Conservation (phyloP, 2,888 invertebrate species). For the Xestia ashworthii region DNA sequence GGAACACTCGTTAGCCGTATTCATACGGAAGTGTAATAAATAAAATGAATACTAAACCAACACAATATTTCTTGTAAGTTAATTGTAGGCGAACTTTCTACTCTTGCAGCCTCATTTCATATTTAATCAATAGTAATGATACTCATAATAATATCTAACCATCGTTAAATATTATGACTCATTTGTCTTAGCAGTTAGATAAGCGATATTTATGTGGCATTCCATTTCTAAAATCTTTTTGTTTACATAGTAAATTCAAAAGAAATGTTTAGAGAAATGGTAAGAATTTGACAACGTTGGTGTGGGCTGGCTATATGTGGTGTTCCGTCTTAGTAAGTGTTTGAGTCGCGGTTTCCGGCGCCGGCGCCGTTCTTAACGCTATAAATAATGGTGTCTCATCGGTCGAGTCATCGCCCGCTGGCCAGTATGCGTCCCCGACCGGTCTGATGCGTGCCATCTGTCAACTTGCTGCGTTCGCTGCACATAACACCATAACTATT, state of each 20-base stretch:
- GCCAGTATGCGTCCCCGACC: slow-evolving; percentile 77
- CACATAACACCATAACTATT: slow-evolving; percentile 46
- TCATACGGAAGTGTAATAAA: slow-evolving; percentile 25
- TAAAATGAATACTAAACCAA: slow-evolving; percentile 29
- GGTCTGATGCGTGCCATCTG: slow-evolving; percentile 83
- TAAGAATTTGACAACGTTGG: slow-evolving; percentile 52
- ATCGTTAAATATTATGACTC: slow-evolving; percentile 27
- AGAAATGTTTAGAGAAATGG: slow-evolving; percentile 38
- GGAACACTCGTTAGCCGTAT: slow-evolving; percentile 26
- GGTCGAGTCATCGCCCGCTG: slow-evolving; percentile 87
- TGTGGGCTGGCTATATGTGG: slow-evolving; percentile 69
- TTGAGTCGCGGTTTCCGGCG: slow-evolving; percentile 86
- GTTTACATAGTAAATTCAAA: slow-evolving; percentile 43
- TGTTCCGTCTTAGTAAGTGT: slow-evolving; percentile 83
- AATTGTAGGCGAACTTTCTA: slow-evolving; percentile 45
- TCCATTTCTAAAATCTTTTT: slow-evolving; percentile 15
- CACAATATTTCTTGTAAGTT: slow-evolving; percentile 33
- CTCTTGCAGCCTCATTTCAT: slow-evolving; percentile 24
- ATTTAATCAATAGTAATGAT: slow-evolving; percentile 30
- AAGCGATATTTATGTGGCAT: slow-evolving; percentile 12
- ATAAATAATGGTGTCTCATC: slow-evolving; percentile 90
- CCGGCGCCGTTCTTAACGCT: slow-evolving; percentile 84
- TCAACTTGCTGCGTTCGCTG: slow-evolving; percentile 73
- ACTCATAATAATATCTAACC: slow-evolving; percentile 7
- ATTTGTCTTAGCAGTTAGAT: slow-evolving; percentile 21